Evolutionary conservation across 1,140 invertebrate genomes (phyloP), one percentile per base, ranked within the genome.

Genomic region (Diabrotica undecimpunctata): DNA sequence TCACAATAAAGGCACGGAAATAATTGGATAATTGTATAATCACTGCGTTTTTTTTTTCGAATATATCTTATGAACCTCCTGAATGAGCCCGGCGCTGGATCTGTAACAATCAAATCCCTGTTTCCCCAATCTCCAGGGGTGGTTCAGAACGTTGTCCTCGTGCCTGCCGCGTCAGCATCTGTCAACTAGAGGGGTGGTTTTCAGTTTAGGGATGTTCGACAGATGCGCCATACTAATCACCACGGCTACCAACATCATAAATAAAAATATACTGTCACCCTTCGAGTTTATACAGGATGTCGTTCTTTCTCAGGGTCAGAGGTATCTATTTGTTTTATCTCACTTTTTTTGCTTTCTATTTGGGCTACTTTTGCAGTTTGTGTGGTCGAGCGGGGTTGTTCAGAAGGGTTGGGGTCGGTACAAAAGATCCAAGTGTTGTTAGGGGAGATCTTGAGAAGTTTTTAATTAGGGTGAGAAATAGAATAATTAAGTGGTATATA

Each of bases 191-290:
- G 41, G 41, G 41, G 41, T 46, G 41, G 41, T 46, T 46, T 46
- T 46, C 41, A 46, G 41, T 46, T 46, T 46, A 46, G 41, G 41
- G 41, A 46, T 46, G 41, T 46, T 46, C 41, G 41, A 46, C 41
- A 46, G 41, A 46, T 46, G 41, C n/a, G 41, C 41, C 41, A 46
- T 46, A 46, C 41, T 46, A 46, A 46, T 46, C 41, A 46, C 41
- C n/a, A 46, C 8, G 41, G n/a, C 41, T 46, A 46, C 41, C 41
- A 46, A 46, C 41, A 46, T 46, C 41, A 46, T 46, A 46, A 46
- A 46, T 46, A 46, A 46, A 46, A 46, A 46, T 46, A n/a, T 46
- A 46, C 41, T 46, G n/a, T 46, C 41, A n/a, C 41, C 41, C 41
- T 46, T 46, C 41, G 41, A 46, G n/a, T 25, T 25, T 46, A 46